Evolutionary conservation across 1,140 invertebrate species (phyloP).

Genomic region (Andrena cerasifolii): DNA sequence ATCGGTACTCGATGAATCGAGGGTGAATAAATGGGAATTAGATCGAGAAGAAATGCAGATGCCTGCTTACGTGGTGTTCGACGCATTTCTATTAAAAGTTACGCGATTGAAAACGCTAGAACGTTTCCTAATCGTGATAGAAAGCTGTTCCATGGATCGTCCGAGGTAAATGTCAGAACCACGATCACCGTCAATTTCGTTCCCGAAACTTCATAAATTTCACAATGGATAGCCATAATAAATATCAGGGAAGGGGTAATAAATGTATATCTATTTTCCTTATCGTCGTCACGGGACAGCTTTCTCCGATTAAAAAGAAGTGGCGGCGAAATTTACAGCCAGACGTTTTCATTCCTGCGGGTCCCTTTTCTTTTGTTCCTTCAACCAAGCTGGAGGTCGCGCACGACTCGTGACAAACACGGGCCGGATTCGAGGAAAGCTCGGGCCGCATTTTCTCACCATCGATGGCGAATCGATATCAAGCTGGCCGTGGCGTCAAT

Average conservation of each 20-base stretch:
- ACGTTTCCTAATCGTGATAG: background rate
- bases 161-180: background rate
- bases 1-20: no score
- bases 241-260: background rate
- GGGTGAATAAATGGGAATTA: no score
- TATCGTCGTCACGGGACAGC: background rate
- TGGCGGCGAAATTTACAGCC: no score
- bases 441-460: constrained; percentile 13
- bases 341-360: background rate
- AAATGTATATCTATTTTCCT: background rate
- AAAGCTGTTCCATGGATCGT: background rate
- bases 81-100: background rate
- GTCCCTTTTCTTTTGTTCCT: background rate
- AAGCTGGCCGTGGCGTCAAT: constrained; percentile 26
- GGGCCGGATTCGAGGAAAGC: constrained; percentile 20
- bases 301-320: background rate
- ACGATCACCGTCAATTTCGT: background rate
- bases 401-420: background rate
- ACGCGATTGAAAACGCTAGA: background rate
- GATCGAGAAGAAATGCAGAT: no score
- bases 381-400: no score
- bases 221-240: background rate
- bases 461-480: constrained; percentile 39
- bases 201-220: constrained; percentile 10
- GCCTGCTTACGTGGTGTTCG: no score